phyloP scores from a whole-genome alignment of 2,888 invertebrate genomes.

The Hymenopus coronatus region DNA sequence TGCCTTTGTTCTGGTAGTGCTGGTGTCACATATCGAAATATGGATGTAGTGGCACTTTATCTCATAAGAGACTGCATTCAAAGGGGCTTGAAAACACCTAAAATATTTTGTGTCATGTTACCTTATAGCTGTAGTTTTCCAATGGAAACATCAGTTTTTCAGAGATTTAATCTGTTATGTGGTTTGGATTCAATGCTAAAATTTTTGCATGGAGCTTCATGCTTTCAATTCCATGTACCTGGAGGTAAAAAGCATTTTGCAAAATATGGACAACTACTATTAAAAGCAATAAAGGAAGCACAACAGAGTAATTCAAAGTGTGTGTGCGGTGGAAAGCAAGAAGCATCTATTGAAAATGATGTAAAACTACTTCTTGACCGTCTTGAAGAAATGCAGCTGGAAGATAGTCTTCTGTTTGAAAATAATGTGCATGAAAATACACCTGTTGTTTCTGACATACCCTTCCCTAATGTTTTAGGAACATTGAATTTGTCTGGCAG shows the following conservation, averaged over 20 bases:
- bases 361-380: neutral
- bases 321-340: neutral
- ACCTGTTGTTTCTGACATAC: neutral
- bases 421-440: neutral
- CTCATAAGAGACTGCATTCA: neutral
- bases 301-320: neutral
- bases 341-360: neutral
- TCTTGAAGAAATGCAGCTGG: neutral
- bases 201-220: neutral
- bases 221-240: neutral
- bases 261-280: neutral
- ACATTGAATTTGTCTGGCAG: neutral
- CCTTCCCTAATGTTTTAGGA: neutral
- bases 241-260: neutral
- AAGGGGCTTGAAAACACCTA: neutral
- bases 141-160: neutral
- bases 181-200: neutral
- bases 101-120: neutral
- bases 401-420: neutral
- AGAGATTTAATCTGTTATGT: neutral
- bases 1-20: neutral
- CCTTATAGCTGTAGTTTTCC: neutral
- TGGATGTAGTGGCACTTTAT: neutral
- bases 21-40: neutral
- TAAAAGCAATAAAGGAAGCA: neutral